Evolutionary conservation across 2,797 vertebrate genomes (phyloP).

Genomic region (Acestrorhynchus altus): DNA sequence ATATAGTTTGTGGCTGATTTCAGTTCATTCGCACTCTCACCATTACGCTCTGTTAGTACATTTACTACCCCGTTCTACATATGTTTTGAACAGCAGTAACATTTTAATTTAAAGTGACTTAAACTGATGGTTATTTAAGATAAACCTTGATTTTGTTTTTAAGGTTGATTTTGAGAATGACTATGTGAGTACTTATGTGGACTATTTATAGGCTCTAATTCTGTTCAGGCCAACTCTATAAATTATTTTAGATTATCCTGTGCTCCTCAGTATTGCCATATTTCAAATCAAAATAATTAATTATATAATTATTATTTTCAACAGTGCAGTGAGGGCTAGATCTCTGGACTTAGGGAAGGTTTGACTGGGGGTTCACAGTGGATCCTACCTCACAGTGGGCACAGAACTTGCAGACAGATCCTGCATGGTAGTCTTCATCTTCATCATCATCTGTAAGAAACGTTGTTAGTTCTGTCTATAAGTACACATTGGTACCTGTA

Average conservation of each 20-base stretch:
- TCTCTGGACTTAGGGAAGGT: background rate
- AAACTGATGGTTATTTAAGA: no score
- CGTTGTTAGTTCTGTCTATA: slow-evolving; percentile 19
- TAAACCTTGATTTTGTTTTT: no score
- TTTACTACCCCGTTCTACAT: no score
- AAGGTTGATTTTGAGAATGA: no score
- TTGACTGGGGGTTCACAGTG: background rate
- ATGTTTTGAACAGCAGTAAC: no score
- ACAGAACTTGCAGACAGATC: slow-evolving; percentile 86
- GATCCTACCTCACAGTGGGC: slow-evolving; percentile 86
- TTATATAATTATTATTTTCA: background rate
- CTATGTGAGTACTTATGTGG: no score
- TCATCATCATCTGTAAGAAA: slow-evolving; percentile 72
- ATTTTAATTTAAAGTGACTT: no score
- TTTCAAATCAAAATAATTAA: background rate
- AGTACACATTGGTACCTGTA: background rate
- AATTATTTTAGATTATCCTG: background rate
- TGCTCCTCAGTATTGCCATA: background rate
- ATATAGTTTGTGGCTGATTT: no score
- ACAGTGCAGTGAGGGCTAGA: background rate
- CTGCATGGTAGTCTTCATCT: slow-evolving; percentile 78
- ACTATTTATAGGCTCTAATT: no score
- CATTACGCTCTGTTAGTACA: no score
- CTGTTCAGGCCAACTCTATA: no score
- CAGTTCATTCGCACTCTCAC: no score